Conservation (phyloP, 2,888 invertebrate species). For the Bruchidius siliquastri region DNA sequence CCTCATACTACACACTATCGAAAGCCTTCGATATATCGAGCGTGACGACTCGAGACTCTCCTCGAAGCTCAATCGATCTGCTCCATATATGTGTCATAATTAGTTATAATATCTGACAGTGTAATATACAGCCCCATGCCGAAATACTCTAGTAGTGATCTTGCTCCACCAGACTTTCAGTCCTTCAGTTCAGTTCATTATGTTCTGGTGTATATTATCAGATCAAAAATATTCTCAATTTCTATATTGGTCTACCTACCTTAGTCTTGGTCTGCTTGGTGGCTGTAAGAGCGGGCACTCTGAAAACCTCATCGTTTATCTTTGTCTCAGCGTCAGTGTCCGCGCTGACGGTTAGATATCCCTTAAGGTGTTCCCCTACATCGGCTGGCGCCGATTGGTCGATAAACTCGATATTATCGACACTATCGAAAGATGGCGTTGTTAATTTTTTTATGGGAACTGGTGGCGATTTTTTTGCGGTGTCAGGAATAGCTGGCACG, state of each 20-base stretch:
- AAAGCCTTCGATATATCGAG: too few species aligned
- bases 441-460: background rate
- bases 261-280: conserved; percentile 25
- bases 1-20: too few species aligned
- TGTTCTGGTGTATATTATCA: too few species aligned
- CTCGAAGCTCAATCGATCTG: too few species aligned
- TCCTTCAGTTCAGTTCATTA: too few species aligned
- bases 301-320: conserved; percentile 28
- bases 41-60: too few species aligned
- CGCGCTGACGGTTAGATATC: background rate
- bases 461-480: conserved; percentile 48
- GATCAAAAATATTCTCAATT: too few species aligned
- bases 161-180: too few species aligned
- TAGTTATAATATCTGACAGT: too few species aligned
- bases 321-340: background rate
- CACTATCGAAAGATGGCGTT: conserved; percentile 34
- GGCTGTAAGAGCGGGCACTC: conserved; percentile 5
- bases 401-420: conserved; percentile 56
- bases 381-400: conserved; percentile 57
- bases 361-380: background rate
- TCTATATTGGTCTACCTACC: conserved; percentile 13
- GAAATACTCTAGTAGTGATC: too few species aligned
- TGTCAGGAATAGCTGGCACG: conserved; percentile 24
- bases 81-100: too few species aligned
- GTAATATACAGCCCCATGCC: too few species aligned